These are phyloP conservation scores for Platygyra sinensis DNA, from an alignment of 64 coral and sea anemone species.

Conservation along the genomic window DNA sequence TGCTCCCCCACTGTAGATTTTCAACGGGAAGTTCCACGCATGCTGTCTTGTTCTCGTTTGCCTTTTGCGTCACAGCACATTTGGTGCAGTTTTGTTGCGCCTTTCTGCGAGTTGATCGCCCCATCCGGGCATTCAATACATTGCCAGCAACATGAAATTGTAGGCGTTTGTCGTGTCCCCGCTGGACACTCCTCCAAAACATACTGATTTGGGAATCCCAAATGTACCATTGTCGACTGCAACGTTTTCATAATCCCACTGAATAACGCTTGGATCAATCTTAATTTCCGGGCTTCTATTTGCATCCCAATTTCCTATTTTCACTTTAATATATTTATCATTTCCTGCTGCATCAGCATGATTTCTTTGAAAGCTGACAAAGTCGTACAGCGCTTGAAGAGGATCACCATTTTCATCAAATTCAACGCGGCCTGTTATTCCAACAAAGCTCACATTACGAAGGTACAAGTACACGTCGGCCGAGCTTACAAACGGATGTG, in stretches of 20 bases:
- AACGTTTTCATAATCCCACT: constrained; percentile 35
- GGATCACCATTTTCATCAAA: constrained; percentile 73
- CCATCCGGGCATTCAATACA: constrained; percentile 71
- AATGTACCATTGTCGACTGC: neutral
- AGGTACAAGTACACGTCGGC: constrained; percentile 54
- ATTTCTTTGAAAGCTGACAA: constrained; percentile 71
- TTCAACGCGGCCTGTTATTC: constrained; percentile 48
- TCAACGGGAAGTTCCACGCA: constrained; percentile 41
- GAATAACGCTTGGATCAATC: constrained; percentile 23
- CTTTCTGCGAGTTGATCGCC: constrained; percentile 4
- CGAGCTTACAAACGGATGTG: constrained; percentile 32
- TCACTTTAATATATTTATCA: constrained; percentile 44
- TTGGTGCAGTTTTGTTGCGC: constrained; percentile 44
- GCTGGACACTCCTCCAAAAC: constrained; percentile 60
- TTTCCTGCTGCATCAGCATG: neutral
- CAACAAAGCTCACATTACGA: constrained; percentile 63
- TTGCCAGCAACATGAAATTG: constrained; percentile 71
- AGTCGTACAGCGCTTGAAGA: constrained; percentile 59
- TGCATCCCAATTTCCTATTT: constrained; percentile 57
- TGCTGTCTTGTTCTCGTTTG: constrained; percentile 39
- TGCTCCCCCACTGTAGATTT: constrained; percentile 53
- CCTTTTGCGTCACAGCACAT: constrained; percentile 40
- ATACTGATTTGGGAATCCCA: constrained; percentile 57
- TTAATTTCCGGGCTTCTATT: constrained; percentile 15
- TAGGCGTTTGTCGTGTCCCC: constrained; percentile 60